Conservation (phyloP, 2,888 invertebrate genomes). For the Heliconius aoede region DNA sequence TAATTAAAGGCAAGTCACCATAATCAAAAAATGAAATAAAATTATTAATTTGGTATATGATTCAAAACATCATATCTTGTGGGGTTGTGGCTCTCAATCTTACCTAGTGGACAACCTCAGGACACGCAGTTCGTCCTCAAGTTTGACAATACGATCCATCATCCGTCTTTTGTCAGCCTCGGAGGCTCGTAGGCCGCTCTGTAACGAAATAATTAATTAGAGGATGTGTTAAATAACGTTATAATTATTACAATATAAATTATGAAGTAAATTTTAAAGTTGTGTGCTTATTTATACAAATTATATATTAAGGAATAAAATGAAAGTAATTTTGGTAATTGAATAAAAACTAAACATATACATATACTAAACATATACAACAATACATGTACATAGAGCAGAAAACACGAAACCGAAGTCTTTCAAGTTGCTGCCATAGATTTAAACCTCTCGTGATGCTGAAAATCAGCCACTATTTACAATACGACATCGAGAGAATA, state of each 20-base stretch:
- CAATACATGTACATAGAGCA: too few species aligned
- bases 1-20: too few species aligned
- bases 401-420: too few species aligned
- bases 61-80: not conserved
- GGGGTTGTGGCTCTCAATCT: constrained; percentile 40
- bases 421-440: too few species aligned
- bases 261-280: not conserved
- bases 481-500: too few species aligned
- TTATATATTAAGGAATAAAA: not conserved
- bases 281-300: not conserved
- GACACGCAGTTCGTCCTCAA: constrained; percentile 86
- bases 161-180: constrained; percentile 86
- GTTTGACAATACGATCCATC: constrained; percentile 86
- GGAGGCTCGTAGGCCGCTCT: constrained; percentile 87
- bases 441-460: too few species aligned
- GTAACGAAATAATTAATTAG: constrained; percentile 55
- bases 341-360: too few species aligned
- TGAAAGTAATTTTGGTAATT: too few species aligned
- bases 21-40: too few species aligned
- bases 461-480: too few species aligned
- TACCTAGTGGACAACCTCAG: constrained; percentile 69
- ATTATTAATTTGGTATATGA: not conserved
- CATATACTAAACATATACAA: too few species aligned
- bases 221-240: not conserved
- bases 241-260: not conserved